phyloP scores from a whole-genome alignment of 1,140 invertebrate species.

The Drosophila rhopaloa region DNA sequence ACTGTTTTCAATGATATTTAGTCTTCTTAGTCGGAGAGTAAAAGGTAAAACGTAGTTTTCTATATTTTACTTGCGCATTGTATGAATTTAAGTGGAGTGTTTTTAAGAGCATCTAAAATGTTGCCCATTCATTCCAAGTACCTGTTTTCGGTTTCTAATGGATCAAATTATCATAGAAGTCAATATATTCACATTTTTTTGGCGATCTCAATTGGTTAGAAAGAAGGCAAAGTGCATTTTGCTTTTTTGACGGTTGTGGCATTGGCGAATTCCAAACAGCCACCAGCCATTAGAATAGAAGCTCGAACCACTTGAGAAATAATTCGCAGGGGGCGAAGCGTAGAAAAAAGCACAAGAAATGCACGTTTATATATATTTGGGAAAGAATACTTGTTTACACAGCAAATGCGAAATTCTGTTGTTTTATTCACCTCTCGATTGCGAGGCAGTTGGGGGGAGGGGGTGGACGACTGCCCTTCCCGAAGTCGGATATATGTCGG shows the following conservation, averaged over 20 bases:
- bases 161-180: slow-evolving; percentile 11
- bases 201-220: slow-evolving; percentile 12
- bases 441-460: slow-evolving; percentile 1
- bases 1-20: no score
- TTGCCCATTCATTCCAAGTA: not conserved
- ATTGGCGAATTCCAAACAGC: slow-evolving; percentile 46
- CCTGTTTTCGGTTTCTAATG: slow-evolving; percentile 1
- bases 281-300: slow-evolving; percentile 40
- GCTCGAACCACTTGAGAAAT: slow-evolving; percentile 33
- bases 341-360: slow-evolving; percentile 10
- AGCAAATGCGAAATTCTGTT: slow-evolving; percentile 26
- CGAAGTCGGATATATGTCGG: not conserved
- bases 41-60: no score
- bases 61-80: no score
- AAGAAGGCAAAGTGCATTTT: slow-evolving; percentile 30
- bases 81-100: not conserved
- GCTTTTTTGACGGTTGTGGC: slow-evolving; percentile 20
- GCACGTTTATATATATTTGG: slow-evolving; percentile 29
- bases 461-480: no score
- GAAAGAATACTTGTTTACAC: slow-evolving; percentile 39
- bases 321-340: not conserved
- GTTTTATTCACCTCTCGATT: slow-evolving; percentile 18
- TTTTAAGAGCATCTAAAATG: not conserved
- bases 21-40: no score
- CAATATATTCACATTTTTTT: slow-evolving; percentile 19